These are phyloP conservation scores for Phyllostomus hastatus DNA, from an alignment of 2,113 vertebrate species.

Conservation along the genomic window DNA sequence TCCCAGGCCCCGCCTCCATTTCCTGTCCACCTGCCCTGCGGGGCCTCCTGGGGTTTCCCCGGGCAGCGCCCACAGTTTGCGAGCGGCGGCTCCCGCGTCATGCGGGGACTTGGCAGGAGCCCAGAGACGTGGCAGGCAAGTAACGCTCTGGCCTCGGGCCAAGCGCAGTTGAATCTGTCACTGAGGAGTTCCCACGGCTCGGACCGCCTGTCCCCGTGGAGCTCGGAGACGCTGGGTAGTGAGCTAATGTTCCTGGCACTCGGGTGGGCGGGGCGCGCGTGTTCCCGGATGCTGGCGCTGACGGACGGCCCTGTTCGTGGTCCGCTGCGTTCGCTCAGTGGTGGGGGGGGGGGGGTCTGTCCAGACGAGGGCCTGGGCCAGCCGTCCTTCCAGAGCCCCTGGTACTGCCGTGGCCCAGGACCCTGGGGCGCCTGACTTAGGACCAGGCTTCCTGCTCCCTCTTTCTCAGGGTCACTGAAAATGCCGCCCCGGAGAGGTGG, in stretches of 20 bases:
- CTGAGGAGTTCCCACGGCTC: not conserved
- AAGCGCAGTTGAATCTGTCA: constrained; percentile 15
- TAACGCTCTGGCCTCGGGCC: not conserved
- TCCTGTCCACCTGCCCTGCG: not conserved
- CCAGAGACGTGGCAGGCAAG: not conserved
- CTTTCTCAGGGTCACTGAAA: not conserved
- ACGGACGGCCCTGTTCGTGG: not conserved
- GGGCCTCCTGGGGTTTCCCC: not conserved
- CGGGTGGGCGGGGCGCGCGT: not conserved
- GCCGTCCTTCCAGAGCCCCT: not conserved
- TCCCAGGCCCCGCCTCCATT: not conserved
- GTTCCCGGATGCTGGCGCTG: not conserved
- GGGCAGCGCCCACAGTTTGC: not conserved
- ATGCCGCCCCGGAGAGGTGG: no score
- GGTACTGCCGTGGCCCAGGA: not conserved
- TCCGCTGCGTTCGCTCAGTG: not conserved
- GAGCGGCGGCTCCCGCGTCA: not conserved
- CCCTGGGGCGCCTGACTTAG: not conserved
- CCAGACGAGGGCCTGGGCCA: not conserved
- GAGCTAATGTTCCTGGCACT: not conserved
- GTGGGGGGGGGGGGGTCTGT: not conserved
- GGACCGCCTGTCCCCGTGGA: not conserved
- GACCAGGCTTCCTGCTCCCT: not conserved
- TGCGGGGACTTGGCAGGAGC: not conserved
- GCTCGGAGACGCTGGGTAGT: not conserved